phyloP scores from a whole-genome alignment of 2,888 invertebrate species.

The Thera obeliscata region DNA sequence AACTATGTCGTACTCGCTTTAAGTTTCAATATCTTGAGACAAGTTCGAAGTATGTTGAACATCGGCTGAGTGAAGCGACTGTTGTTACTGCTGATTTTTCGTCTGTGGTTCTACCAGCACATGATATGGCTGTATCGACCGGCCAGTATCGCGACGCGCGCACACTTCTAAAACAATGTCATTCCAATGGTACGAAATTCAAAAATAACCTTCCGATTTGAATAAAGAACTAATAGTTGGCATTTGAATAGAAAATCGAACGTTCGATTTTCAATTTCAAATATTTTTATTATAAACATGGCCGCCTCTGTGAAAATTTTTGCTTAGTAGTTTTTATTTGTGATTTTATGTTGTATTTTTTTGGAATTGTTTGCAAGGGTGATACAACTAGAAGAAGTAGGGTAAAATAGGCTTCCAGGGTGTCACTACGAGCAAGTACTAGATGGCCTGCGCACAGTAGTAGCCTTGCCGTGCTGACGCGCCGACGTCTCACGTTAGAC shows the following conservation, averaged over 20 bases:
- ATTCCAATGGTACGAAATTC: slow-evolving; percentile 30
- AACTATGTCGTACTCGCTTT: background rate
- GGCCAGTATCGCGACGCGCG: slow-evolving; percentile 80
- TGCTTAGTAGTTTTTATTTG: background rate
- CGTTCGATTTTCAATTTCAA: background rate
- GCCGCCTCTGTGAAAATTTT: background rate
- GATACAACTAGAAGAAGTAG: background rate
- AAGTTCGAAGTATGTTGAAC: background rate
- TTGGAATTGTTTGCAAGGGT: background rate
- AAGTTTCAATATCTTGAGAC: slow-evolving; percentile 13
- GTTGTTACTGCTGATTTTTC: slow-evolving; percentile 1
- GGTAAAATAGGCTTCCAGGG: slow-evolving; percentile 50
- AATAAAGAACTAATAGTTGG: background rate
- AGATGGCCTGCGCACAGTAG: slow-evolving; percentile 74
- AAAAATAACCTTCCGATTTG: slow-evolving; percentile 24
- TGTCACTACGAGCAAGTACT: slow-evolving; percentile 59
- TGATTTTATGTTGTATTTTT: background rate
- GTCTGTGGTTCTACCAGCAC: slow-evolving; percentile 49
- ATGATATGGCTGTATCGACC: slow-evolving; percentile 80
- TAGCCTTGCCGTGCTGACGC: slow-evolving; percentile 64
- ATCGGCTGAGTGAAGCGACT: slow-evolving; percentile 12
- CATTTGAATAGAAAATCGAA: slow-evolving; percentile 1
- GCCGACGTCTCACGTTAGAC: slow-evolving; percentile 67
- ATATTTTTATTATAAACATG: background rate
- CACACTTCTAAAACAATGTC: slow-evolving; percentile 61